Conservation (phyloP, 2,888 invertebrate genomes). For the Tubiluchus corallicola region DNA sequence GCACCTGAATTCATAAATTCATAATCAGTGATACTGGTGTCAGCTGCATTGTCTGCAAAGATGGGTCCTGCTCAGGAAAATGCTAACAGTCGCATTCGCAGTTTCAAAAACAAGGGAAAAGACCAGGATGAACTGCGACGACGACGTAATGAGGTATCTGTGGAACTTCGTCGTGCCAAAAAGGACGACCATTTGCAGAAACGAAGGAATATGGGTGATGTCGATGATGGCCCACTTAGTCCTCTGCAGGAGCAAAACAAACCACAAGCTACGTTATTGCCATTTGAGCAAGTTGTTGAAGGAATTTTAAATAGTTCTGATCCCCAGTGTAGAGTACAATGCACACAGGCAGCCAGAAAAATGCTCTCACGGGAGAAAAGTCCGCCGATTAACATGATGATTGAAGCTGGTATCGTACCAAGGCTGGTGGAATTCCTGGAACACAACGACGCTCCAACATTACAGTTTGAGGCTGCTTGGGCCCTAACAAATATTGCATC, state of each 20-base stretch:
- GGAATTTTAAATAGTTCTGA: conserved; percentile 50
- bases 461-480: conserved; percentile 88
- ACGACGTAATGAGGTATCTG: conserved; percentile 65
- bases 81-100: no score
- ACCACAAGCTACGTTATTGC: no score
- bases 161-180: conserved; percentile 76
- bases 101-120: conserved; percentile 97
- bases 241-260: conserved; percentile 24
- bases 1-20: no score
- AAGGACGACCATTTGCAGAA: conserved; percentile 86
- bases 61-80: no score
- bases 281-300: conserved; percentile 47
- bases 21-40: no score
- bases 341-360: conserved; percentile 62
- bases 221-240: conserved; percentile 32
- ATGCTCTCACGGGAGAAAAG: conserved; percentile 69
- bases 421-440: conserved; percentile 57
- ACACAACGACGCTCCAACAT: conserved; percentile 36
- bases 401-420: conserved; percentile 61
- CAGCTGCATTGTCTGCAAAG: no score
- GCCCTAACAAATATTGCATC: conserved; percentile 93
- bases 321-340: conserved; percentile 40
- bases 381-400: conserved; percentile 74
- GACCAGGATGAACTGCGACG: conserved; percentile 91
- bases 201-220: conserved; percentile 53